Base-by-base conservation (phyloP, 2,888 invertebrate genomes). In the Podotricha telesiphe region DNA sequence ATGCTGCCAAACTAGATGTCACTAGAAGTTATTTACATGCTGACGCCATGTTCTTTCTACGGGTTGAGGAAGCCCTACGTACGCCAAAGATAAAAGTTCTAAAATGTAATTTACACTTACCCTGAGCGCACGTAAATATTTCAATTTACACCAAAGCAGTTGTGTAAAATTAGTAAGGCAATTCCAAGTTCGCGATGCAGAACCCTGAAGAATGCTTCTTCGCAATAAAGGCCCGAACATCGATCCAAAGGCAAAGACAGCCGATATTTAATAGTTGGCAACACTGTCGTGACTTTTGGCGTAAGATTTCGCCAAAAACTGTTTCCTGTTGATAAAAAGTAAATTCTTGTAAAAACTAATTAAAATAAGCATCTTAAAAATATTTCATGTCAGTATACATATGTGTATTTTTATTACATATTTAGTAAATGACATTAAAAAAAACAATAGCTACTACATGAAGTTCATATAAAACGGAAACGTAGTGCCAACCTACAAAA, bases 151-250 rank as follows among this genome's bases (percentile, higher is more conserved):
- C 95, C 95, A 95, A 87, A 95, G 86, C 77, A 90, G 86, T 86
- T 94, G 93, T 78, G 94, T 94, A 79, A 95, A 93, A 89, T 94
- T 93, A 79, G 94, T 89, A 82, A 95, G 86, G 85, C 94, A 94
- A 92, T 95, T 94, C 95, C 95, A 95, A 94, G 95, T 95, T 89
- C 94, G 94, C 80, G 94, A 91, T 82, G 95, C 95, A 86, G 95
- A 95, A 89, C 94, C 95, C 93, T 95, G 95, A 93, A 95, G 91
- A 89, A 94, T 90, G 88, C 94, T 93, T 93, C 94, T 93, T 93
- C 92, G 93, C 89, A 94, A 86, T 89, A 94, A 91, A 91, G 94
- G 94, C 89, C 94, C 94, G 91, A 95, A 95, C 95, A 95, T 95
- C 94, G 95, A 95, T 95, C 94, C 94, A 93, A 94, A 91, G 93